A percentile compares a stretch with the other conserved stretches of the same genome.
Conservation (phyloP, 2,113 vertebrate genomes). For the Spermophilus dauricus region DNA sequence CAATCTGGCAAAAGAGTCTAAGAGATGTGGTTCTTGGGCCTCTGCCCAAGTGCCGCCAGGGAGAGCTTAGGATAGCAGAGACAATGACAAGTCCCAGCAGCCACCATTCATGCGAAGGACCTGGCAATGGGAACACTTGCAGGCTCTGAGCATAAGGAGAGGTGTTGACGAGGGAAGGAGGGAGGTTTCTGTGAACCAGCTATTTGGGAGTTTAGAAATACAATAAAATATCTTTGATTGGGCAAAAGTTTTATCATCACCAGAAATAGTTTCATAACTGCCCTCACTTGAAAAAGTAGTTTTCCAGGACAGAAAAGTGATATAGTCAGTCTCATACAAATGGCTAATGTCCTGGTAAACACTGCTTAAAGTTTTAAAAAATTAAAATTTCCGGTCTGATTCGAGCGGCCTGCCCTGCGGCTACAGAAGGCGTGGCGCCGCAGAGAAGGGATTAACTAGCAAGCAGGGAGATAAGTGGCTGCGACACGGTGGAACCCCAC, state of each 20-base stretch:
- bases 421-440: too few species aligned
- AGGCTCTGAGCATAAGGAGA: background rate
- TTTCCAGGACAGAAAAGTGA: conserved; percentile 45
- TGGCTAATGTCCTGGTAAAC: conserved; percentile 28
- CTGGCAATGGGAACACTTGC: background rate
- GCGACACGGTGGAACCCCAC: too few species aligned
- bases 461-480: too few species aligned
- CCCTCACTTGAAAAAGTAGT: conserved; percentile 32
- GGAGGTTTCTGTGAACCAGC: background rate
- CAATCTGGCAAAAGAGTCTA: background rate
- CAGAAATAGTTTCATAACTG: background rate
- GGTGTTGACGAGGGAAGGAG: background rate
- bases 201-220: background rate
- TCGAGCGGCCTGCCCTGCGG: too few species aligned
- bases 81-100: accelerated
- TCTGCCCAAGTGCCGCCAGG: background rate
- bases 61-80: background rate
- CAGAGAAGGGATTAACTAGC: too few species aligned
- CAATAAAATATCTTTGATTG: background rate
- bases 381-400: conserved; percentile 58
- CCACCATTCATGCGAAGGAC: accelerated
- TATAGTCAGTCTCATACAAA: background rate
- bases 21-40: background rate
- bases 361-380: background rate
- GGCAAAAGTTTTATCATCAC: background rate